Percentiles rank a stretch among this genome's conserved stretches.
Evolutionary conservation across 1,140 invertebrate species (phyloP).

Genomic region (Potamilus streckersoni): DNA sequence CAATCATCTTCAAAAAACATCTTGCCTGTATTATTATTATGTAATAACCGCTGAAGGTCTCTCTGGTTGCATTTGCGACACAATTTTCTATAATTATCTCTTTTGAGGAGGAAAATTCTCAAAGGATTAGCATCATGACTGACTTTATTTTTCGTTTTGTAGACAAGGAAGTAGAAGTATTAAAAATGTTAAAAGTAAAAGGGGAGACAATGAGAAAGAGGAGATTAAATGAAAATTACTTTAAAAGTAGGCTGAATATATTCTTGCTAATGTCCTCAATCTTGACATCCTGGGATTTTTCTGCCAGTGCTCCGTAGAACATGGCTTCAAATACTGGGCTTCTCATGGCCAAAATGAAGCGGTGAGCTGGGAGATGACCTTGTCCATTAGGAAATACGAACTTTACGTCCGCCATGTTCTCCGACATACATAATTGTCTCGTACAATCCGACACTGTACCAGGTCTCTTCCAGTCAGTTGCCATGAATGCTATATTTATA

Average conservation of each 20-base stretch:
- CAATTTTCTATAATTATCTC: too few species aligned
- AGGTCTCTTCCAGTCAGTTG: too few species aligned
- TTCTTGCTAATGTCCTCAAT: constrained; percentile 20
- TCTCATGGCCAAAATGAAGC: constrained; percentile 24
- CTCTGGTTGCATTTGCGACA: too few species aligned
- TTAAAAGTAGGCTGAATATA: constrained; percentile 19
- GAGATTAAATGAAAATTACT: constrained; percentile 5
- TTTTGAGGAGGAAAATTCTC: too few species aligned
- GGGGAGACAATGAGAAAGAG: neutral
- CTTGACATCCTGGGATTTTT: constrained; percentile 22
- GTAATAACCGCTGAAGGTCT: too few species aligned
- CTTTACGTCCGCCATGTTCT: constrained; percentile 24
- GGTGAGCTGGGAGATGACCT: constrained; percentile 29
- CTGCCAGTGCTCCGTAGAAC: constrained; percentile 20
- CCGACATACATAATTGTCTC: constrained; percentile 21
- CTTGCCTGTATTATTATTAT: too few species aligned
- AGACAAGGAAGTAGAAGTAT: neutral
- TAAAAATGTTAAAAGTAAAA: neutral
- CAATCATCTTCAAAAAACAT: too few species aligned
- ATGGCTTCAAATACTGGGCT: constrained; percentile 25
- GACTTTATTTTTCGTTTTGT: neutral
- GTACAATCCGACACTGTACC: too few species aligned
- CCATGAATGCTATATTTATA: too few species aligned
- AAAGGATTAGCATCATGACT: too few species aligned
- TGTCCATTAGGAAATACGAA: constrained; percentile 28